A percentile compares a stretch with the other conserved stretches of the same genome.
Conservation (phyloP, 2,113 vertebrate genomes). For the Corydoras sp. region DNA sequence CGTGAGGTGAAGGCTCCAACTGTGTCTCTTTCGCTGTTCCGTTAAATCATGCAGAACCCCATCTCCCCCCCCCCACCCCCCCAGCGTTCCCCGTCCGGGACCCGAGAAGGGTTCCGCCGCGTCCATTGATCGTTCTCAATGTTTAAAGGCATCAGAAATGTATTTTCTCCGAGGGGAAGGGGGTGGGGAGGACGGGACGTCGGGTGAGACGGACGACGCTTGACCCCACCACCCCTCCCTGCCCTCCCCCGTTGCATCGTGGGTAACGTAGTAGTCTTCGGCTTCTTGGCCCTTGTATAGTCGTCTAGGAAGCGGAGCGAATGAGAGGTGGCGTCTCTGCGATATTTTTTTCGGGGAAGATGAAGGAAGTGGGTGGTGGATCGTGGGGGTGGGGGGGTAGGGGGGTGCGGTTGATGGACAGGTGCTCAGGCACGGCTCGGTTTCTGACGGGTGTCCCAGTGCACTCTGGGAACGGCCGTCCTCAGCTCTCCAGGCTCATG, state of each 20-base stretch:
- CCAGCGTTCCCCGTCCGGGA: slow-evolving; percentile 41
- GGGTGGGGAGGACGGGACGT: no score
- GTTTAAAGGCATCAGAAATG: slow-evolving; percentile 72
- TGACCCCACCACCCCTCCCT: slow-evolving; percentile 17
- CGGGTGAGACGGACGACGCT: not conserved
- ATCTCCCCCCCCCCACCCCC: slow-evolving; percentile 25
- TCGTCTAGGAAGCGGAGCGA: slow-evolving; percentile 72
- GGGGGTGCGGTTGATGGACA: slow-evolving; percentile 74
- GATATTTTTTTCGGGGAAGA: not conserved
- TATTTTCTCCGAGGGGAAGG: slow-evolving; percentile 34
- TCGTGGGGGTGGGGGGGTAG: no score
- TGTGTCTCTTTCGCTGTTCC: no score
- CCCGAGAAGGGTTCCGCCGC: no score
- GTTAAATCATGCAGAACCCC: slow-evolving; percentile 49
- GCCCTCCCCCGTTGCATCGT: slow-evolving; percentile 53
- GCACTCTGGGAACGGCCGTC: slow-evolving; percentile 89
- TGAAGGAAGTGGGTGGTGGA: no score
- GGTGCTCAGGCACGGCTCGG: slow-evolving; percentile 99
- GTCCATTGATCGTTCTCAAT: slow-evolving; percentile 42
- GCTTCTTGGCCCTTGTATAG: slow-evolving; percentile 55
- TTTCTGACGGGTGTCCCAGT: slow-evolving; percentile 91
- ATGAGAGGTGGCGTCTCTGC: slow-evolving; percentile 57
- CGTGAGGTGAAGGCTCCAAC: slow-evolving; percentile 37
- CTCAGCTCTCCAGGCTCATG: slow-evolving; percentile 99
- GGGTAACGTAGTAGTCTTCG: slow-evolving; percentile 48